Base-by-base conservation (phyloP, 2,113 vertebrate genomes). In the Irena cyanogastra region DNA sequence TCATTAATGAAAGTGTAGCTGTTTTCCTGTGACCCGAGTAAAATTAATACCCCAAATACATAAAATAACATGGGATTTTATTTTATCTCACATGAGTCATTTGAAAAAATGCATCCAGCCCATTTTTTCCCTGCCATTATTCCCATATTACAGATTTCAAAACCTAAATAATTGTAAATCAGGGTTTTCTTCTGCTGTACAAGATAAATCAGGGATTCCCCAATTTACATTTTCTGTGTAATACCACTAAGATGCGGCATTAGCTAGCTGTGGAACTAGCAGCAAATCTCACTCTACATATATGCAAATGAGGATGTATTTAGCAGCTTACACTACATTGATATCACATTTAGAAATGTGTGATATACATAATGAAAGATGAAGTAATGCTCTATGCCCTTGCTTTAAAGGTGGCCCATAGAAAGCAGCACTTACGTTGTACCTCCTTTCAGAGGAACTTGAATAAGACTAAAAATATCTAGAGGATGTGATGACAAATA, bases 1-100 rank as follows among this genome's bases (percentile, higher is more conserved):
- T 98, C 96, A 97, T 98, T 98, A 98, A 94, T 93, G 95, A 95
- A 97, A 97, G 75, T 91, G 94, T 97, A 63, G 53, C 90, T 92
- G 87, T 93, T 97, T 98, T 88, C 83, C 85, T 66, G 75, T 95
- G 95, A 97, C 96, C 85, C 1, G 4, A 93, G 91, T 94, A 96
- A 96, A 98, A 98, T 97, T 97, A 97, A 97, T 97, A 95, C 96
- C 89, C 92, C 90, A 97, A 93, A 92, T 82, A 94, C 91, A 93
- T 96, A 94, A 85, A 95, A 94, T 93, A 95, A 70, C 89, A 93
- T 2, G 16, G 79, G 87, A 92, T 85, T 91, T 89, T 82, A 42
- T 96, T 94, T 89, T 95, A 59, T 92, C 72, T 95, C 83, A 77
- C 87, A 84, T 2, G 9, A 95, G 42, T 66, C 2, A 1, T 65